Conservation (phyloP, 1,140 invertebrate species). For the Hormaphis cornu region DNA sequence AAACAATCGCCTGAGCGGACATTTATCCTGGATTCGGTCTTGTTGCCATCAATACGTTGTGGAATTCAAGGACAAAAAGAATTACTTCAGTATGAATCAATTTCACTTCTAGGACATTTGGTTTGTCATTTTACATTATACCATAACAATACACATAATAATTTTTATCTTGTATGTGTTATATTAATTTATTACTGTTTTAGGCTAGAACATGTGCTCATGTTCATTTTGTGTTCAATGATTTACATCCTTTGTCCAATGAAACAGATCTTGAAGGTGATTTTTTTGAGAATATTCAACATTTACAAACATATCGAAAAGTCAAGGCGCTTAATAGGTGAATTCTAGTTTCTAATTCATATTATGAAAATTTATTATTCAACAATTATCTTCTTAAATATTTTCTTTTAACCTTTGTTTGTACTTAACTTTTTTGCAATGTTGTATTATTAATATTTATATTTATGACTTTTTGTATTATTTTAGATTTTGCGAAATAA, state of each 20-base stretch:
- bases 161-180: not conserved
- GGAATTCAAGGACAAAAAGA: constrained; percentile 57
- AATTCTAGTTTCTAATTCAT: constrained; percentile 36
- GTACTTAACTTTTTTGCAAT: not conserved
- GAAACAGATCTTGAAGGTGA: constrained; percentile 74
- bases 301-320: constrained; percentile 73
- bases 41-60: constrained; percentile 57
- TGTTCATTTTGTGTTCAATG: constrained; percentile 59
- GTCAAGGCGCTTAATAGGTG: constrained; percentile 62
- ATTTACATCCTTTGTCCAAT: constrained; percentile 61
- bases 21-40: constrained; percentile 61
- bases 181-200: not conserved
- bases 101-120: constrained; percentile 64
- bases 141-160: not conserved
- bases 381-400: not conserved
- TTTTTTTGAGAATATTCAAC: constrained; percentile 88
- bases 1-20: constrained; percentile 38
- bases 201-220: constrained; percentile 54
- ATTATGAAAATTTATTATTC: constrained; percentile 49
- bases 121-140: constrained; percentile 37
- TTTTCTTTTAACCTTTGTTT: not conserved
- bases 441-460: not conserved
- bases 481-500: constrained; percentile 12
- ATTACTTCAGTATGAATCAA: constrained; percentile 59
- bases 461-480: not conserved